A percentile compares a stretch with the other conserved stretches of the same genome.
These are phyloP conservation scores for Habrosyne pyritoides DNA, from an alignment of 2,888 invertebrate genomes.

Conservation along the genomic window DNA sequence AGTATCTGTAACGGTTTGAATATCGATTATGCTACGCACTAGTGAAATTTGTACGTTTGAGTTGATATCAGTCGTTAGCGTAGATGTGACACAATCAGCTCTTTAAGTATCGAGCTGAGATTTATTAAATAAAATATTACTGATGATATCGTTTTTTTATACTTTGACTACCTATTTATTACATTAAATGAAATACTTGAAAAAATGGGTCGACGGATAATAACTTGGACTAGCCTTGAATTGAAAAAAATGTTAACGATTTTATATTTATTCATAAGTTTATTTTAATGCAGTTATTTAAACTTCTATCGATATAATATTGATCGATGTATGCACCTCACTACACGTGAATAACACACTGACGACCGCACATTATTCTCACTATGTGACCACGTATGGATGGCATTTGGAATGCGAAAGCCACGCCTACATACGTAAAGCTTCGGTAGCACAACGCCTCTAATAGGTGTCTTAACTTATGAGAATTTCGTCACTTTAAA, in stretches of 20 bases:
- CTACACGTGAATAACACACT: slow-evolving; percentile 9
- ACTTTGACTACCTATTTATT: too few species aligned
- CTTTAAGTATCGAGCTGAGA: too few species aligned
- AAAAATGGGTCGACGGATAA: too few species aligned
- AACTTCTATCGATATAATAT: slow-evolving; percentile 7
- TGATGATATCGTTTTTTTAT: too few species aligned
- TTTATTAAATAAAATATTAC: too few species aligned
- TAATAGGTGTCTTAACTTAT: slow-evolving; percentile 34
- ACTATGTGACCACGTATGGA: slow-evolving; percentile 14
- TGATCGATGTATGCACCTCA: slow-evolving; percentile 14
- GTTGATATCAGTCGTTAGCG: neutral
- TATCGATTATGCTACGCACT: slow-evolving; percentile 15
- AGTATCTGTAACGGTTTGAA: slow-evolving; percentile 14
- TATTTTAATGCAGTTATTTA: neutral
- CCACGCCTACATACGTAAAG: slow-evolving; percentile 10
- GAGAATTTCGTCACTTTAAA: slow-evolving; percentile 16
- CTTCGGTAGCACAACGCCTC: slow-evolving; percentile 16
- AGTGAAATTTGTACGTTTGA: slow-evolving; percentile 9
- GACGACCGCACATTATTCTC: slow-evolving; percentile 18
- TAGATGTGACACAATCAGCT: neutral
- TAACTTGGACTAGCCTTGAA: too few species aligned
- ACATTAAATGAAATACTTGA: too few species aligned
- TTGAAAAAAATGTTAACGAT: too few species aligned
- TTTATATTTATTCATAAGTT: too few species aligned
- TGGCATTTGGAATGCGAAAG: slow-evolving; percentile 19